Percentiles rank a stretch among this genome's conserved stretches.
These are phyloP conservation scores for Bhutanitis thaidina DNA, from an alignment of 2,888 invertebrate genomes.

Conservation along the genomic window DNA sequence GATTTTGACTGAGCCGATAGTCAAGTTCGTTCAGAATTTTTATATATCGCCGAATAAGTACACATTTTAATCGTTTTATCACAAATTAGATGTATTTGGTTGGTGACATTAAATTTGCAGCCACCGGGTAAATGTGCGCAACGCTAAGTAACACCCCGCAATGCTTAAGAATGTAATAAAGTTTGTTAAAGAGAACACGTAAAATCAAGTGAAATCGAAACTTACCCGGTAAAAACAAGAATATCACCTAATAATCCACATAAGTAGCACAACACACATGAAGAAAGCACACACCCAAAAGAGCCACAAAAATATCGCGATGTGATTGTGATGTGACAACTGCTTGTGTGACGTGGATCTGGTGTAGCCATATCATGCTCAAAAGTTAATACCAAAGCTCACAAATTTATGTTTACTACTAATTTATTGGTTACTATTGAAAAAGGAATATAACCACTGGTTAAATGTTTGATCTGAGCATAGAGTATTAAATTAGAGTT, in stretches of 20 bases:
- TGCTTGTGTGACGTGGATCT: slow-evolving; percentile 77
- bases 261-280: slow-evolving; percentile 79
- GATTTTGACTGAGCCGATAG: slow-evolving; percentile 41
- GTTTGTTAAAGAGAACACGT: slow-evolving; percentile 21
- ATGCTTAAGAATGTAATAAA: slow-evolving; percentile 29
- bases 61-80: slow-evolving; percentile 39
- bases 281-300: slow-evolving; percentile 78
- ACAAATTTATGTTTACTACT: not conserved
- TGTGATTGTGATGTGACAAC: slow-evolving; percentile 78
- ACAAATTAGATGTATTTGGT: slow-evolving; percentile 41
- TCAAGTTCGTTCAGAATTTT: slow-evolving; percentile 26
- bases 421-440: not conserved
- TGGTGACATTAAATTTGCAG: slow-evolving; percentile 52
- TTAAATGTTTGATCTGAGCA: too few relatives aligned
- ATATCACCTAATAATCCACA: slow-evolving; percentile 80
- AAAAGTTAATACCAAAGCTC: too few relatives aligned
- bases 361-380: slow-evolving; percentile 44
- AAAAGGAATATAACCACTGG: too few relatives aligned
- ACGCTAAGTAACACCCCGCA: slow-evolving; percentile 39
- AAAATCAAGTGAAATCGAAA: slow-evolving; percentile 21
- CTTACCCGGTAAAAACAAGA: slow-evolving; percentile 72
- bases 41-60: slow-evolving; percentile 27
- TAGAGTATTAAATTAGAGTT: too few relatives aligned
- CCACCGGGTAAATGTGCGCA: slow-evolving; percentile 53
- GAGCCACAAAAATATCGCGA: slow-evolving; percentile 79